phyloP scores from a whole-genome alignment of 2,113 vertebrate genomes.

The Zosterops hypoxanthus region DNA sequence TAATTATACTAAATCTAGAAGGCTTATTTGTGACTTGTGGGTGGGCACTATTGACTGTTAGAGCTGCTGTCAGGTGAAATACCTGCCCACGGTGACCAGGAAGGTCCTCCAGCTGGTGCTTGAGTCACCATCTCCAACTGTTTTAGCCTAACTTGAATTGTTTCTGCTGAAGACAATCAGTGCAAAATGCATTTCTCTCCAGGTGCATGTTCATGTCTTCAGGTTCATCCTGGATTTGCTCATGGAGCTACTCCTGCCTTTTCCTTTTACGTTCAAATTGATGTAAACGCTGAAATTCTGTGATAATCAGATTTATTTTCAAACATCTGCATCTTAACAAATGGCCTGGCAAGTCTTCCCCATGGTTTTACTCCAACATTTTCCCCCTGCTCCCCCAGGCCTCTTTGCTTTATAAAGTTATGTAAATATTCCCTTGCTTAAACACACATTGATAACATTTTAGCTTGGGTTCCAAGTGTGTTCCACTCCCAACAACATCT shows the following conservation, averaged over 20 bases:
- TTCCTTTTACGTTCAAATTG: fast-evolving
- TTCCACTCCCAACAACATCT: background rate
- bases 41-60: background rate
- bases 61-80: background rate
- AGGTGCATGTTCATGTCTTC: background rate
- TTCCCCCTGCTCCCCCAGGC: background rate
- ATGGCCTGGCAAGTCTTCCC: background rate
- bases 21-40: background rate
- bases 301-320: background rate
- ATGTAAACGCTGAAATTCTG: background rate
- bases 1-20: background rate
- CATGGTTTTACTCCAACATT: background rate
- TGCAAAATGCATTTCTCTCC: background rate
- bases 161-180: background rate
- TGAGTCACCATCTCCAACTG: background rate
- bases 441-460: background rate
- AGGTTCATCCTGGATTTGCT: background rate
- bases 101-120: background rate
- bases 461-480: background rate
- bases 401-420: background rate
- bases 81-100: background rate
- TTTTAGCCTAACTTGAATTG: background rate
- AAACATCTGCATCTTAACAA: background rate
- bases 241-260: background rate
- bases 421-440: conserved; percentile 22